phyloP scores from a whole-genome alignment of 2,888 invertebrate genomes.

The Hemicrepidius hirtus region DNA sequence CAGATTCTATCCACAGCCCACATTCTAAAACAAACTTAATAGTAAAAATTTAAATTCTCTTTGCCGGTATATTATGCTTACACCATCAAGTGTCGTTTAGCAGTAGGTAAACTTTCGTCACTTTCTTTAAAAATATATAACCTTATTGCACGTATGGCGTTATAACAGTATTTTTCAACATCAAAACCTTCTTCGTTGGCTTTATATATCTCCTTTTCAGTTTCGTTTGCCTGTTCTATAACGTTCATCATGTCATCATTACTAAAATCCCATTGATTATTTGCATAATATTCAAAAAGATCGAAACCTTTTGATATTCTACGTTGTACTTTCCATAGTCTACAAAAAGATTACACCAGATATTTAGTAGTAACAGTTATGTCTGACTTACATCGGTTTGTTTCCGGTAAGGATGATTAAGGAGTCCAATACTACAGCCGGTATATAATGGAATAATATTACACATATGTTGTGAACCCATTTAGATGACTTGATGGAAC shows the following conservation, averaged over 20 bases:
- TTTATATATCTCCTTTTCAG: conserved; percentile 80
- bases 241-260: conserved; percentile 79
- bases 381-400: conserved; percentile 88
- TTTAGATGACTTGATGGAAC: conserved; percentile 88
- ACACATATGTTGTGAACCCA: conserved; percentile 87
- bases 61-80: no score
- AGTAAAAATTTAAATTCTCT: no score
- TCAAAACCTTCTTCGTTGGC: conserved; percentile 83
- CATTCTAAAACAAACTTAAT: conserved; percentile 12
- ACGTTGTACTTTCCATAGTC: conserved; percentile 87
- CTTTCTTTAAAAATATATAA: conserved; percentile 87
- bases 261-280: conserved; percentile 92
- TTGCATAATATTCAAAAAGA: conserved; percentile 93
- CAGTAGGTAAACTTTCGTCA: conserved; percentile 87
- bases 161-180: conserved; percentile 86
- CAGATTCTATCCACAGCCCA: conserved; percentile 25
- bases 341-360: no score
- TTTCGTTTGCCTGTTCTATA: conserved; percentile 77
- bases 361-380: no score
- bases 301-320: conserved; percentile 90
- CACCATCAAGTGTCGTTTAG: conserved; percentile 86
- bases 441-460: conserved; percentile 91
- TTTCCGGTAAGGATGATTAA: conserved; percentile 87
- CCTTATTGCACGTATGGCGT: conserved; percentile 87
- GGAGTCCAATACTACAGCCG: conserved; percentile 89